These are phyloP conservation scores for Ameiurus melas DNA, from an alignment of 2,113 vertebrate species.

Conservation along the genomic window DNA sequence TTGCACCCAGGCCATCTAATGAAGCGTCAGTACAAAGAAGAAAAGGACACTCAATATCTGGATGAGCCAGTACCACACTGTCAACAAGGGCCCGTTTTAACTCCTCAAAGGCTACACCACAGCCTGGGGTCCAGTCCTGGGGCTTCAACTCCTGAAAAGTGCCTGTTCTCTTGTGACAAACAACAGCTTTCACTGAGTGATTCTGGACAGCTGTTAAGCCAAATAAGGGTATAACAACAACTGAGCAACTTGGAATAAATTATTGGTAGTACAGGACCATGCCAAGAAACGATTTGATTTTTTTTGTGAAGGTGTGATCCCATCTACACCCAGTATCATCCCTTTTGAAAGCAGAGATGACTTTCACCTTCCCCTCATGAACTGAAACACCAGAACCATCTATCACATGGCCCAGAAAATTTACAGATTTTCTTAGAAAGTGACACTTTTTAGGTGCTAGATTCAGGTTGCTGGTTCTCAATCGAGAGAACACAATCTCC, in stretches of 20 bases:
- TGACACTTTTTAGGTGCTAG: too few species aligned
- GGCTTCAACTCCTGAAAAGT: conserved; percentile 35
- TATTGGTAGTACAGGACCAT: conserved; percentile 35
- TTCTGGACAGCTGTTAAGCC: conserved; percentile 16
- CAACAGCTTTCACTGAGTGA: neutral
- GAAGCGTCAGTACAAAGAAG: conserved; percentile 15
- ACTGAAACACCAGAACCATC: neutral
- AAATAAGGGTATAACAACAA: neutral
- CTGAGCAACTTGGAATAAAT: conserved; percentile 19
- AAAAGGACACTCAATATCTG: conserved; percentile 27
- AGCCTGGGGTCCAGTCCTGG: conserved; percentile 41
- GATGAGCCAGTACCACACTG: neutral
- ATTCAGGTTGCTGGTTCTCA: too few species aligned
- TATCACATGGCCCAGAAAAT: conserved; percentile 23
- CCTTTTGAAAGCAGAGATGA: conserved; percentile 9
- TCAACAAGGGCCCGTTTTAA: neutral
- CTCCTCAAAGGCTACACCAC: neutral
- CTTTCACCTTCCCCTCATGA: conserved; percentile 17
- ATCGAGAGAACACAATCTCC: too few species aligned
- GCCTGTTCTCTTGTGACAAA: neutral
- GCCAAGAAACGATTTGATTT: conserved; percentile 14
- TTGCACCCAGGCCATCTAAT: neutral
- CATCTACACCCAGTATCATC: conserved; percentile 23
- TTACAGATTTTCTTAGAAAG: neutral
- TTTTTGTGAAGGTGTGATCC: conserved; percentile 6